Evolutionary conservation across 2,797 vertebrate genomes (phyloP).

Genomic region (Knipowitschia caucasica): DNA sequence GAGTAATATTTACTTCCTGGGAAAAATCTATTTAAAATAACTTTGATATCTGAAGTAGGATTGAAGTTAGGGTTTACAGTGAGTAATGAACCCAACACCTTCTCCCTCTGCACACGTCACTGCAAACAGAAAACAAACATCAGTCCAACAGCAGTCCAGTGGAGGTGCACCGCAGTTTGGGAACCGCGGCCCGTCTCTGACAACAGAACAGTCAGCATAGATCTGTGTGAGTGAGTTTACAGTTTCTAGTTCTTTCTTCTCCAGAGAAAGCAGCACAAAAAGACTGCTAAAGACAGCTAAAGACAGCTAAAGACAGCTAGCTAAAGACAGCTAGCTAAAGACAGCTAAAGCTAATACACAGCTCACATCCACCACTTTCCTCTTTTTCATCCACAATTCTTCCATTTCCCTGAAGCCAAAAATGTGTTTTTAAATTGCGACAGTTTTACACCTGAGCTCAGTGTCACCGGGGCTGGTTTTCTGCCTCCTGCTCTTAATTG

Average conservation of each 20-base stretch:
- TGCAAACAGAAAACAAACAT: not conserved
- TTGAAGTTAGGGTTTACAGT: too few species aligned
- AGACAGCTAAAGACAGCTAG: slow-evolving; percentile 29
- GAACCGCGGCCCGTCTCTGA: too few species aligned
- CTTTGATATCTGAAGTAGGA: too few species aligned
- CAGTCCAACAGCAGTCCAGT: not conserved
- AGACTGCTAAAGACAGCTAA: slow-evolving; percentile 16
- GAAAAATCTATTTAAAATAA: too few species aligned
- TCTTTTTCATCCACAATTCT: too few species aligned
- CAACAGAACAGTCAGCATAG: not conserved
- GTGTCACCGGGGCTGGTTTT: slow-evolving; percentile 10
- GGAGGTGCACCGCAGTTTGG: too few species aligned
- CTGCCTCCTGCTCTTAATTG: slow-evolving; percentile 24
- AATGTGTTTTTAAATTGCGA: slow-evolving; percentile 14
- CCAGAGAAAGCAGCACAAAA: not conserved
- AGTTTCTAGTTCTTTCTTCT: not conserved
- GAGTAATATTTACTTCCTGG: too few species aligned
- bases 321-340: slow-evolving; percentile 18
- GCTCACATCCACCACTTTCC: not conserved
- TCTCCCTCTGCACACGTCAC: too few species aligned
- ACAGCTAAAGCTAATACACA: slow-evolving; percentile 34
- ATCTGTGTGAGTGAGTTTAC: not conserved
- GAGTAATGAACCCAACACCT: too few species aligned
- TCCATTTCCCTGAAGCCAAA: not conserved
- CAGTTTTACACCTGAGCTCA: slow-evolving; percentile 23